Conservation (phyloP, 2,113 vertebrate species). For the Eonycteris spelaea region DNA sequence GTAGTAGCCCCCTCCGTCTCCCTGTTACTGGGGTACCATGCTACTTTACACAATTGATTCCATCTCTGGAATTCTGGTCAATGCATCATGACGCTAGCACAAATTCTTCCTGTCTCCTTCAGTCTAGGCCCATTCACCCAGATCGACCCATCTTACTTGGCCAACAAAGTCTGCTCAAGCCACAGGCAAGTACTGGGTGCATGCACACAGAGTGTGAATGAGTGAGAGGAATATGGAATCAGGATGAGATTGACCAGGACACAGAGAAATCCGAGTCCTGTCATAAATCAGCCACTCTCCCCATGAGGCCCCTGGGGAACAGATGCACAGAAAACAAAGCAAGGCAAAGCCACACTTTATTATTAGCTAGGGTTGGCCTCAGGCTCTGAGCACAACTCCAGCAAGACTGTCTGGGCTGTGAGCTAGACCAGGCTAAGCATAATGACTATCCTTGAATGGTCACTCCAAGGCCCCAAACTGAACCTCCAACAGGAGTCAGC, state of each 20-base stretch:
- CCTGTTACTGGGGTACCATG: background rate
- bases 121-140: background rate
- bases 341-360: background rate
- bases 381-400: background rate
- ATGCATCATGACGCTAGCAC: accelerated
- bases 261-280: background rate
- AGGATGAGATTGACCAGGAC: background rate
- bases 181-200: background rate
- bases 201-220: background rate
- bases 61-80: background rate
- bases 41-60: background rate
- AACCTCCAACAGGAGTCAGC: background rate
- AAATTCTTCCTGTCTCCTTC: background rate
- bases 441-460: background rate
- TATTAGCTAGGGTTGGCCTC: background rate
- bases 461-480: background rate
- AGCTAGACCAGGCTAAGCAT: background rate
- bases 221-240: background rate
- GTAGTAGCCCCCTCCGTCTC: background rate
- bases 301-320: background rate
- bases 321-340: background rate
- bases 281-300: background rate
- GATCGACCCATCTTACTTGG: background rate
- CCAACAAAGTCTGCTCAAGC: background rate
- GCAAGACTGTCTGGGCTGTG: background rate